Evolutionary conservation across 2,113 vertebrate genomes (phyloP), one percentile per base, ranked within the genome.

Genomic region (Zosterops borbonicus): DNA sequence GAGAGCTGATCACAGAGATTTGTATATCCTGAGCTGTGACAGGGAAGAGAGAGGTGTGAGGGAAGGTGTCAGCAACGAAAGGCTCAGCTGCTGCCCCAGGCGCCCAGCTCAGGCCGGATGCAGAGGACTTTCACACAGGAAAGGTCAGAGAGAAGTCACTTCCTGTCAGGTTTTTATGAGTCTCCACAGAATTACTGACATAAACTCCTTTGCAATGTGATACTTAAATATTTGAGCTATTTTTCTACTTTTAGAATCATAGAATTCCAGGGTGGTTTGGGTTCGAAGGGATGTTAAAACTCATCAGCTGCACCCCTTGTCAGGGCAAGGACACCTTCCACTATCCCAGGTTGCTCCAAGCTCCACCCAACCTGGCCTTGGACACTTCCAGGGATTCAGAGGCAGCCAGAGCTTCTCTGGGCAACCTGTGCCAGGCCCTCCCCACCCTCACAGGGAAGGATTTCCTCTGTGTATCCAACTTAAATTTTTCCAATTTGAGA

Each of bases 61-160:
- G 41, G 41, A 2, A 3, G n/a, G 21, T 5, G 44, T 19, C 23
- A 9, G 15, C 9, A 33, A 8, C 0, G 6, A 64, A 39, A 52
- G 21, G 12, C 18, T 41, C 25, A 5, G 59, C 80, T 23, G 67
- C 16, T 0, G 4, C 35, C 33, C 3, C 73, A 24, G 71, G 71
- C 14, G 0, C 41, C 0, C 16, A 33, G 53, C 50, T 35, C 25
- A 0, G 5, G 33, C 42, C 2, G 42, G 28, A 12, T 12, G 22
- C 25, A 22, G 65, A 10, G 41, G 12, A 16, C 29, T 75, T n/a
- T 58, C 55, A 10, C 22, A 2, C 33, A 19, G 74, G 47, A 35
- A 52, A 69, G 69, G 90, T 62, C 63, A 55, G 41, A 19, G 63
- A 1, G 31, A 52, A 86, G 55, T 39, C 19, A 4, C 23, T 93